Conservation (phyloP, 2,888 invertebrate species). For the Conops quadrifasciatus region DNA sequence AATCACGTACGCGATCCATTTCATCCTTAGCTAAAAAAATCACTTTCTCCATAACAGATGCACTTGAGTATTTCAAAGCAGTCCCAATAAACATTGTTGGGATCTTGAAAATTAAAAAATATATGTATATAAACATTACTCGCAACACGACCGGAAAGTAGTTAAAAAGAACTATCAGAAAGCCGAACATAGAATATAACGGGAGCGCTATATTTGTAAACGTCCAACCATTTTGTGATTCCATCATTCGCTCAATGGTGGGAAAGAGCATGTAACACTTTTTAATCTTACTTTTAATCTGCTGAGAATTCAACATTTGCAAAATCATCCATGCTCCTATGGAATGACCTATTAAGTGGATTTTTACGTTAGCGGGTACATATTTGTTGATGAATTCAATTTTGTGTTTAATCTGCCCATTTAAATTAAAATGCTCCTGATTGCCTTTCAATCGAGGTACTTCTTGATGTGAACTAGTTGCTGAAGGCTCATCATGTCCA, state of each 20-base stretch:
- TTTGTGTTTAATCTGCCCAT: conserved; percentile 73
- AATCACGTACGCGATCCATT: conserved; percentile 75
- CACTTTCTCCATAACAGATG: conserved; percentile 71
- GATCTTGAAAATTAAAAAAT: conserved; percentile 68
- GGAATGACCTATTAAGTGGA: conserved; percentile 90
- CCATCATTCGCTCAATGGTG: conserved; percentile 83
- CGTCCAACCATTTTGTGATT: conserved; percentile 76
- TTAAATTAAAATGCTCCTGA: conserved; percentile 74
- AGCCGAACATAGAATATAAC: conserved; percentile 65
- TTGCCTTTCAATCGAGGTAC: conserved; percentile 68
- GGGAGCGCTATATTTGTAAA: conserved; percentile 73
- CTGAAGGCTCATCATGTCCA: conserved; percentile 80
- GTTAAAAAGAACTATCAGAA: conserved; percentile 67
- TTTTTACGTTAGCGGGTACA: conserved; percentile 75
- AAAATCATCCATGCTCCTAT: conserved; percentile 87
- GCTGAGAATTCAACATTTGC: conserved; percentile 72
- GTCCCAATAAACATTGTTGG: conserved; percentile 67
- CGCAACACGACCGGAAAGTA: conserved; percentile 69
- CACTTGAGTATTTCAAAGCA: conserved; percentile 70
- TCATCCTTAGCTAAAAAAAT: conserved; percentile 80
- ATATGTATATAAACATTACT: conserved; percentile 67
- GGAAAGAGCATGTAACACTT: conserved; percentile 84
- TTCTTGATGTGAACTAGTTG: conserved; percentile 63
- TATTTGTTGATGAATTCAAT: conserved; percentile 74
- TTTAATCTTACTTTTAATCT: conserved; percentile 68